A percentile compares a stretch with the other conserved stretches of the same genome.
These are phyloP conservation scores for Stramonita haemastoma DNA, from an alignment of 2,888 invertebrate species.

Conservation along the genomic window DNA sequence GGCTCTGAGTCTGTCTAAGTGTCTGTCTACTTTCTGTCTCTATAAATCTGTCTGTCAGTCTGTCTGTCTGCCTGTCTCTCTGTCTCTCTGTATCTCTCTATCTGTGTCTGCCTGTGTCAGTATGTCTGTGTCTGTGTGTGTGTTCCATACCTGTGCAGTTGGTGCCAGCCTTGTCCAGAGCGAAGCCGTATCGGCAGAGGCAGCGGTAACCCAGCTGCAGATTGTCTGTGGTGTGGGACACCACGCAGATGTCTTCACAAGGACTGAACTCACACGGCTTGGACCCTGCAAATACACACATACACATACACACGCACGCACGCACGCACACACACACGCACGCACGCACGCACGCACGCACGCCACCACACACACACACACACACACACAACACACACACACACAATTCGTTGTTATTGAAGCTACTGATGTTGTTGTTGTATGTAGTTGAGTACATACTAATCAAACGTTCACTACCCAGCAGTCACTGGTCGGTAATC, in stretches of 20 bases:
- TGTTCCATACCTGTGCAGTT: constrained; percentile 83
- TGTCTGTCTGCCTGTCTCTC: background rate
- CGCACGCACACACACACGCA: background rate
- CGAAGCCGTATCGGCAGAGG: constrained; percentile 93
- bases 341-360: background rate
- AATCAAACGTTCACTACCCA: no score
- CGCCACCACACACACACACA: no score
- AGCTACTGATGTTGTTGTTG: no score
- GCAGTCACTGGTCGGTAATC: no score
- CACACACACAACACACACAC: no score
- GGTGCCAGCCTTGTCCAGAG: constrained; percentile 85
- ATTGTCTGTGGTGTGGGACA: constrained; percentile 83
- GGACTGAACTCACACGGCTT: constrained; percentile 84
- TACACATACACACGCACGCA: background rate
- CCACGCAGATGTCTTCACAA: constrained; percentile 95
- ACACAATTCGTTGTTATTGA: no score
- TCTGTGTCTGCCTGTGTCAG: background rate
- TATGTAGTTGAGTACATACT: no score
- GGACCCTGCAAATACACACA: constrained; percentile 39
- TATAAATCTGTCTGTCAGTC: background rate
- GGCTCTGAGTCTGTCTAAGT: background rate
- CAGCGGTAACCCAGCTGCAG: constrained; percentile 87
- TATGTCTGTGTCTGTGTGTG: background rate
- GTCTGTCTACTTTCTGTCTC: background rate
- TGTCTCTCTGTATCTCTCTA: background rate